Evolutionary conservation across 2,888 invertebrate genomes (phyloP).

Genomic region (Eurytoma adleriae): DNA sequence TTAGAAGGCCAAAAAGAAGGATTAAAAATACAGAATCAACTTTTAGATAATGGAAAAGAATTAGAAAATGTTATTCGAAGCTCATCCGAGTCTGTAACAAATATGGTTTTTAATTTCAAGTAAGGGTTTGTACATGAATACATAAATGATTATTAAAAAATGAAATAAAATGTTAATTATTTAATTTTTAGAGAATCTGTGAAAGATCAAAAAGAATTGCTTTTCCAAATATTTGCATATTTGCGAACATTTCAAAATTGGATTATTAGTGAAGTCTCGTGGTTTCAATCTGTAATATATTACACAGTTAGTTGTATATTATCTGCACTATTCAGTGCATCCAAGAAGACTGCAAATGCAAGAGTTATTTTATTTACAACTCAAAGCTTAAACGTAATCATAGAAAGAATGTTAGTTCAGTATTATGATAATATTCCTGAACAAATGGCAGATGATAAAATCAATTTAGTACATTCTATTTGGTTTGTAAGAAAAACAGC

Average conservation of each 20-base stretch:
- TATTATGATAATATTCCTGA: constrained; percentile 63
- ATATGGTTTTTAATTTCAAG: constrained; percentile 77
- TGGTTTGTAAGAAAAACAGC: constrained; percentile 69
- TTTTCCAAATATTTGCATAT: constrained; percentile 79
- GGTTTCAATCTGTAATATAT: constrained; percentile 81
- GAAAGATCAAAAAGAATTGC: constrained; percentile 78
- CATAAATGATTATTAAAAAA: constrained; percentile 30
- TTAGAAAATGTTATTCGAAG: constrained; percentile 76
- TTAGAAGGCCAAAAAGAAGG: constrained; percentile 77
- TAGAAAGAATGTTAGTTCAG: constrained; percentile 76
- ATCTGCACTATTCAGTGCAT: constrained; percentile 79
- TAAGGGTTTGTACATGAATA: constrained; percentile 60
- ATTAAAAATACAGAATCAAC: constrained; percentile 76
- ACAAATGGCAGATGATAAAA: constrained; percentile 63
- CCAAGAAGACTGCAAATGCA: constrained; percentile 78
- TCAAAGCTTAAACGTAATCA: constrained; percentile 76
- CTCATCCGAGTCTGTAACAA: constrained; percentile 75
- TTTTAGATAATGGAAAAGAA: constrained; percentile 77
- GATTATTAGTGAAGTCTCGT: constrained; percentile 81
- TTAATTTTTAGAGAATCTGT: constrained; percentile 75
- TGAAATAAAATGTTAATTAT: background rate
- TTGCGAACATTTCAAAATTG: constrained; percentile 79
- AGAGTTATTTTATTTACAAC: constrained; percentile 78
- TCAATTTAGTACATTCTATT: constrained; percentile 60
- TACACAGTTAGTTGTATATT: constrained; percentile 78